phyloP scores from a whole-genome alignment of 2,113 vertebrate genomes.

The Climacteris rufus region DNA sequence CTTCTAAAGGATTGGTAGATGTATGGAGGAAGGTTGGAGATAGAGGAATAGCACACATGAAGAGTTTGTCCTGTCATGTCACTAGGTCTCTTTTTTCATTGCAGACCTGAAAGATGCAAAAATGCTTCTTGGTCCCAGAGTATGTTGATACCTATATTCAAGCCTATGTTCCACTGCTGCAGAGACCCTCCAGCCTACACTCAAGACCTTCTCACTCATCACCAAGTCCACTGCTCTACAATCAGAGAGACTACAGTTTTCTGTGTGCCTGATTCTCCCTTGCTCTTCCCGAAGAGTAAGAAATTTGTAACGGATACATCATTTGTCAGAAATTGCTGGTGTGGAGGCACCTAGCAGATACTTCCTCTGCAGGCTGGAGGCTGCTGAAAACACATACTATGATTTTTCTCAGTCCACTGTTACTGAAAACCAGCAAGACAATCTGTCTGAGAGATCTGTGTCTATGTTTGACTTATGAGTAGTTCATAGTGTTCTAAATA shows the following conservation, averaged over 20 bases:
- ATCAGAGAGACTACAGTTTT: neutral
- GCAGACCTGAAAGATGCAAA: neutral
- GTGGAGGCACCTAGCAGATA: neutral
- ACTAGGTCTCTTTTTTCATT: neutral
- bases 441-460: neutral
- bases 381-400: neutral
- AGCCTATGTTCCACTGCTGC: neutral
- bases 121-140: neutral
- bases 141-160: neutral
- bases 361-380: neutral
- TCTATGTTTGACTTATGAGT: neutral
- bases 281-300: neutral
- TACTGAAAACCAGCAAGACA: neutral
- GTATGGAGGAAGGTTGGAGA: neutral
- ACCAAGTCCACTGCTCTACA: neutral
- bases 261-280: neutral
- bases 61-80: neutral
- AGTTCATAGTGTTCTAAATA: neutral
- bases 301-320: neutral
- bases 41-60: neutral
- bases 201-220: neutral
- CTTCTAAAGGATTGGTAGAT: neutral
- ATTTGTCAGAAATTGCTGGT: neutral
- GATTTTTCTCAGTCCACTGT: neutral
- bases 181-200: neutral